Percentiles rank a stretch among this genome's conserved stretches.
These are phyloP conservation scores for Cyaniris semiargus DNA, from an alignment of 2,888 invertebrate species.

Conservation along the genomic window DNA sequence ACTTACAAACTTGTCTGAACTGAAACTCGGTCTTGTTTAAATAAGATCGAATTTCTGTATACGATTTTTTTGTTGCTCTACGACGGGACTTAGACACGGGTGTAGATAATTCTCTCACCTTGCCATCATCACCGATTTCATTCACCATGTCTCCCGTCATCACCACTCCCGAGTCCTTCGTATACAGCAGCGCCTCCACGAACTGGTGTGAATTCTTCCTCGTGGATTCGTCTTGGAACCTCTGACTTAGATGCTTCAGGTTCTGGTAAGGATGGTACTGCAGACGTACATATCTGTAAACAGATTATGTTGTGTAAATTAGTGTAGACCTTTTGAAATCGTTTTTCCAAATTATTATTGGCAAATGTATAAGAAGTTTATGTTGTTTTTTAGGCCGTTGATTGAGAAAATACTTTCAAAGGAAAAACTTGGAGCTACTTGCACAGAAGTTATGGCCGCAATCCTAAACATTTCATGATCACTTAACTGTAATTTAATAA, in stretches of 20 bases:
- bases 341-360: neutral
- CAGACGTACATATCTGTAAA: slow-evolving; percentile 80
- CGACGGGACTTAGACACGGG: neutral
- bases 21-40: too few relatives aligned
- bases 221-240: slow-evolving; percentile 75
- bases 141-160: slow-evolving; percentile 88
- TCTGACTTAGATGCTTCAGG: slow-evolving; percentile 71
- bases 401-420: neutral
- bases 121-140: slow-evolving; percentile 75
- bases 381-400: too few relatives aligned
- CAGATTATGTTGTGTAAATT: neutral
- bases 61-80: too few relatives aligned
- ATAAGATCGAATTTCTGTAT: too few relatives aligned
- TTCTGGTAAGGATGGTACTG: slow-evolving; percentile 83
- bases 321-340: neutral
- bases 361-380: too few relatives aligned
- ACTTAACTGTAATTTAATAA: too few relatives aligned
- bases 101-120: slow-evolving; percentile 60
- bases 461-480: too few relatives aligned
- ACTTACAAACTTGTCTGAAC: too few relatives aligned
- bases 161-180: slow-evolving; percentile 84
- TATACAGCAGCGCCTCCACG: slow-evolving; percentile 86
- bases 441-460: too few relatives aligned
- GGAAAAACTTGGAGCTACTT: too few relatives aligned
- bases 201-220: slow-evolving; percentile 82